Conservation (phyloP, 2,888 invertebrate species). For the Phlogophora meticulosa region DNA sequence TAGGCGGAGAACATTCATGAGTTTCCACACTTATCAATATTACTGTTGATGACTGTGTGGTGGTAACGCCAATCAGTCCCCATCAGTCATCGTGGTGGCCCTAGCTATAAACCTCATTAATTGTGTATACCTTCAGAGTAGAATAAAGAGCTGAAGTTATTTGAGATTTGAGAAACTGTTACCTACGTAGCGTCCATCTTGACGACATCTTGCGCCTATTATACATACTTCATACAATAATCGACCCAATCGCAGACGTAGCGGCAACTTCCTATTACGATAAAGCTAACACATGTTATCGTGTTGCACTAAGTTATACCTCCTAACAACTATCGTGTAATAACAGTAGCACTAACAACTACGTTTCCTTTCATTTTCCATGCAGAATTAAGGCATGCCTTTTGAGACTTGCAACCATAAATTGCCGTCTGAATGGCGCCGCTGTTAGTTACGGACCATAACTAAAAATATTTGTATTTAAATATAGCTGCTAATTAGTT, state of each 20-base stretch:
- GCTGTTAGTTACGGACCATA: constrained; percentile 2
- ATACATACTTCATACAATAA: background rate
- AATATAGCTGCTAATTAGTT: constrained; percentile 6
- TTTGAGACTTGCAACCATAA: constrained; percentile 21
- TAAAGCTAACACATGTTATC: background rate
- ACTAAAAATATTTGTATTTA: constrained; percentile 19
- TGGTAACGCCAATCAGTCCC: background rate
- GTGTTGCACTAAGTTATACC: constrained; percentile 17
- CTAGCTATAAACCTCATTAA: background rate
- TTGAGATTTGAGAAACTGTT: background rate
- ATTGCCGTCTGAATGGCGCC: constrained; percentile 13
- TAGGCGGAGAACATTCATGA: too few relatives aligned
- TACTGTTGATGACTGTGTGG: background rate
- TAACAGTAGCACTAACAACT: constrained; percentile 21
- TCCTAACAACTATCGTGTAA: constrained; percentile 9
- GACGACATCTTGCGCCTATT: background rate
- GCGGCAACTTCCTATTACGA: background rate
- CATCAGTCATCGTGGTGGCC: background rate
- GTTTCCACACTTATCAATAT: background rate
- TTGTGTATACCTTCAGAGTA: too few relatives aligned
- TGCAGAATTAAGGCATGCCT: constrained; percentile 23
- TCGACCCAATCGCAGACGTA: background rate
- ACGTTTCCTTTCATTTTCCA: constrained; percentile 35
- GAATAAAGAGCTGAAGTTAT: background rate
- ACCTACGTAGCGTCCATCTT: too few relatives aligned